These are phyloP conservation scores for Alligator sinensis DNA, from an alignment of 2,113 vertebrate species.

Conservation along the genomic window DNA sequence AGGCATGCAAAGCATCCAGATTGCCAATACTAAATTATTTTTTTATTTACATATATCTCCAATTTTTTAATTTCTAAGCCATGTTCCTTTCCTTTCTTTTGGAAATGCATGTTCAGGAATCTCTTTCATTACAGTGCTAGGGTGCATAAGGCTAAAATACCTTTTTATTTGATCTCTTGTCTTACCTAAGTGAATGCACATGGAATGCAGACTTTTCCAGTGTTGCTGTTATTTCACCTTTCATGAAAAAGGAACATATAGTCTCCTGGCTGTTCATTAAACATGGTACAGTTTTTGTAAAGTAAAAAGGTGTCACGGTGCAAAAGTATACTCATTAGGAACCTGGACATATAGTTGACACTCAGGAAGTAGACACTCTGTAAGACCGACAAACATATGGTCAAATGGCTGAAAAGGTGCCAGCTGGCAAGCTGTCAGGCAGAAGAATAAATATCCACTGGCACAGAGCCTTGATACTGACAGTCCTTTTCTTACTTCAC, in stretches of 20 bases:
- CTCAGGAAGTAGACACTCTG: neutral
- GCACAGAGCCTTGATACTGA: neutral
- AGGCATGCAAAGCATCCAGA: neutral
- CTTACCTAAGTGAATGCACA: constrained; percentile 35
- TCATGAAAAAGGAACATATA: neutral
- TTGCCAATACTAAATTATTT: neutral
- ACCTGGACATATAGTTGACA: neutral
- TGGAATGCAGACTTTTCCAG: constrained; percentile 10
- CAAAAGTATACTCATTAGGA: neutral
- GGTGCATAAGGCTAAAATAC: neutral
- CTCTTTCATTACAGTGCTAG: neutral
- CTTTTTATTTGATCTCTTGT: constrained; percentile 13
- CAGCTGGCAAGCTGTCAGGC: neutral
- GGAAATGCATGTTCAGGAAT: neutral
- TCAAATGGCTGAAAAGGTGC: neutral
- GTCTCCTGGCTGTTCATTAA: neutral
- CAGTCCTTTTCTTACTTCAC: neutral
- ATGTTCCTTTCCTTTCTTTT: neutral
- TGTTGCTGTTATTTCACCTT: neutral
- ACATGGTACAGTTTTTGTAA: constrained; percentile 2
- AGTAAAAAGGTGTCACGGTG: neutral
- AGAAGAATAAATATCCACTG: neutral
- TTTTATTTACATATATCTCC: neutral
- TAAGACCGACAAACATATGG: neutral
- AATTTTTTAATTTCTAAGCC: neutral